Percentiles rank a stretch among this genome's conserved stretches.
These are phyloP conservation scores for Nephrotoma appendiculata DNA, from an alignment of 2,888 invertebrate genomes.

Conservation along the genomic window DNA sequence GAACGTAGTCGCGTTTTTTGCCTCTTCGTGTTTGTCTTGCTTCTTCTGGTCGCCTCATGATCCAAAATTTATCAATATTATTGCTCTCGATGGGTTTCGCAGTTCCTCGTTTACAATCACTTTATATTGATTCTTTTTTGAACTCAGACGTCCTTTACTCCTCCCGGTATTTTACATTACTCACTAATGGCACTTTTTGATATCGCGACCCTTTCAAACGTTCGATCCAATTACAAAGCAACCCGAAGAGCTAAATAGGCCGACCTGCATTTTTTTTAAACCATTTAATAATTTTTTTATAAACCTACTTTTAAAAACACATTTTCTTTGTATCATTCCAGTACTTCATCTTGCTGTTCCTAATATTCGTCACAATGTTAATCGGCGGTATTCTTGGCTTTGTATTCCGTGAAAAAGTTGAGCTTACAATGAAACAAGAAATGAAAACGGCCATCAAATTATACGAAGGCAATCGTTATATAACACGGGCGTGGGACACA, in stretches of 20 bases:
- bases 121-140: no score
- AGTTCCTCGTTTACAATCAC: no score
- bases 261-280: no score
- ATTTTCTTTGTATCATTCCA: constrained; percentile 32
- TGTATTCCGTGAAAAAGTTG: constrained; percentile 75
- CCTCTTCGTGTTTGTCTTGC: no score
- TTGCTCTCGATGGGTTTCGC: no score
- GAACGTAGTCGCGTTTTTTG: no score
- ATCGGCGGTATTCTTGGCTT: constrained; percentile 84
- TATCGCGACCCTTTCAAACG: background rate
- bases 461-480: constrained; percentile 53
- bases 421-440: constrained; percentile 58
- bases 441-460: constrained; percentile 61
- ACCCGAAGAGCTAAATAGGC: no score
- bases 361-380: constrained; percentile 80
- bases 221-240: background rate
- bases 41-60: no score
- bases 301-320: background rate
- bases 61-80: no score
- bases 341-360: constrained; percentile 79
- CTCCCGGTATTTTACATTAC: no score
- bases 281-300: background rate
- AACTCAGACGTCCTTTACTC: no score
- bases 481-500: constrained; percentile 75
- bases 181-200: no score